phyloP scores from a whole-genome alignment of 2,113 vertebrate species.

The Patagioenas fasciata region DNA sequence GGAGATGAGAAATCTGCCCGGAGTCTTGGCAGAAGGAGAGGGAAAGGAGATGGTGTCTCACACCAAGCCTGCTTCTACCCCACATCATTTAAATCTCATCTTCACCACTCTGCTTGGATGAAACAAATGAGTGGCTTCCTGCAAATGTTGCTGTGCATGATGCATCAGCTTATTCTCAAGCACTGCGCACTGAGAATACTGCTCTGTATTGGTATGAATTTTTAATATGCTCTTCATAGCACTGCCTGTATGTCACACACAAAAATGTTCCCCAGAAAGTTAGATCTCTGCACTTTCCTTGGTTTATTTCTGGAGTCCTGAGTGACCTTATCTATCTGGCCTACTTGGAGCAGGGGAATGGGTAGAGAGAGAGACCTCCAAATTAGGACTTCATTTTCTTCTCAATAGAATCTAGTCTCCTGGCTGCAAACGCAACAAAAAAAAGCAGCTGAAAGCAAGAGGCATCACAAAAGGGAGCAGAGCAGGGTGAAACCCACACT shows the following conservation, averaged over 20 bases:
- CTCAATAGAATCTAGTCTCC: not conserved
- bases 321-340: not conserved
- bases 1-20: not conserved
- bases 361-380: not conserved
- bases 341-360: not conserved
- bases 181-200: not conserved
- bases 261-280: constrained; percentile 11
- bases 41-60: not conserved
- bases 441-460: not conserved
- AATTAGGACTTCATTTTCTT: not conserved
- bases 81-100: not conserved
- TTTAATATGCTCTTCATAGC: constrained; percentile 25
- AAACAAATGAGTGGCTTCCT: not conserved
- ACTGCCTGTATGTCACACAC: not conserved
- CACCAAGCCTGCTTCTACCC: not conserved
- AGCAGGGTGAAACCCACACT: not conserved
- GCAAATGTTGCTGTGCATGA: not conserved
- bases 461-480: not conserved
- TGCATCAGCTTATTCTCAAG: not conserved
- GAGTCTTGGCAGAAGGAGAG: not conserved
- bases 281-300: not conserved
- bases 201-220: constrained; percentile 27
- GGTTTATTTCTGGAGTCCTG: constrained; percentile 16
- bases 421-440: not conserved
- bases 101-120: not conserved